Conservation (phyloP, 2,113 vertebrate species). For the Agelaius tricolor region DNA sequence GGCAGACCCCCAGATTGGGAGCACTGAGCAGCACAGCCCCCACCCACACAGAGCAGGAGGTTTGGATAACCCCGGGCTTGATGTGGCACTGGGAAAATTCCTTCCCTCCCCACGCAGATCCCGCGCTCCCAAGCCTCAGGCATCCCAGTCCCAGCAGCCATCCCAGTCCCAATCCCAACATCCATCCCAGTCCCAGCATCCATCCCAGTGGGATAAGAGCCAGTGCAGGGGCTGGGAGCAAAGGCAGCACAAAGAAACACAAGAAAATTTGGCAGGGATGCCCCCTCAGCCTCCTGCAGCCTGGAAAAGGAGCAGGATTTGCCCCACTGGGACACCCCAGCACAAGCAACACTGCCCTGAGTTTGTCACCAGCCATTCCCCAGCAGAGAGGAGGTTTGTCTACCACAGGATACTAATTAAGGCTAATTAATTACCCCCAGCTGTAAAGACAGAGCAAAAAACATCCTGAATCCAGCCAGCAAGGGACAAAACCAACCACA, state of each 20-base stretch:
- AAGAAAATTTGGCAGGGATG: not conserved
- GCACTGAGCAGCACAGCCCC: not conserved
- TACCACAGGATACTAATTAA: not conserved
- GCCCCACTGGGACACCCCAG: not conserved
- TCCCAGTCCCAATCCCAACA: not conserved
- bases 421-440: not conserved
- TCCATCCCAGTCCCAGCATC: not conserved
- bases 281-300: not conserved
- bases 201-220: not conserved
- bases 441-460: not conserved
- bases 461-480: not conserved
- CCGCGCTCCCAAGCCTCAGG: accelerated
- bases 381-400: not conserved
- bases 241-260: not conserved
- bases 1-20: not conserved
- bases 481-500: not conserved
- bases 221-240: not conserved
- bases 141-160: not conserved
- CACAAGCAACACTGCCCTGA: no score
- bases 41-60: not conserved
- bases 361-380: not conserved
- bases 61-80: not conserved
- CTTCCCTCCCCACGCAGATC: not conserved
- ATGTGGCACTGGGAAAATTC: not conserved
- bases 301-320: not conserved